Base-by-base conservation (phyloP, 1,140 invertebrate genomes). In the Ptiloglossa arizonensis region DNA sequence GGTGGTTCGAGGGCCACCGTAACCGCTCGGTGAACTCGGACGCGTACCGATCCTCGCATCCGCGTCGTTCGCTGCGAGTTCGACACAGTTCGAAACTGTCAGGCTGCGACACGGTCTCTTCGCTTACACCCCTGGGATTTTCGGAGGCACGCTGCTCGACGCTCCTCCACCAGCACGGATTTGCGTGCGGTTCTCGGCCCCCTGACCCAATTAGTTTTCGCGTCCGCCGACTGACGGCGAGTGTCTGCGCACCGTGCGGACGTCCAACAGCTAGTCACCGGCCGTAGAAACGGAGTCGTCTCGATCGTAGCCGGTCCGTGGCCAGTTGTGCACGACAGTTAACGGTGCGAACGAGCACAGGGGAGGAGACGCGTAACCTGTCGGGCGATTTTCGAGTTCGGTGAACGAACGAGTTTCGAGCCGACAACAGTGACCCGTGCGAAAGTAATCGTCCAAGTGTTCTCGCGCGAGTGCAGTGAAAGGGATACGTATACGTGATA, bases 151-250 rank as follows among this genome's bases (percentile, higher is more conserved):
- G 81, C 48, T 27, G 80, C 52, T 66, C 63, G n/a, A 52, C 80
- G 57, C 50, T 73, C 68, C 50, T 73, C 68, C 62, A 52, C 50
- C 69, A 67, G 70, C 76, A 77, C 75, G 60, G 66, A 83, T 83
- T 79, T 83, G 82, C 81, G 82, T 84, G 77, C 77, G 70, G 81
- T 79, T 74, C 80, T 69, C 77, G 74, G 72, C 69, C 72, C 81
- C 80, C 79, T 89, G 88, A 89, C 87, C 88, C 87, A 89, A 89
- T 89, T 89, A 89, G 83, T 80, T 87, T 82, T 72, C 76, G 48
- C 63, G 66, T 44, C 44, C 41, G 41, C 11, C 72, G 63, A 48
- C 60, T 52, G 60, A 38, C 24, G 35, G 67, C 46, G 66, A 68
- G 48, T 44, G 56, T 70, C 54, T 32, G 67, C 48, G 59, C 11